Conservation (phyloP, 2,888 invertebrate genomes). For the Aleiodes testaceus region DNA sequence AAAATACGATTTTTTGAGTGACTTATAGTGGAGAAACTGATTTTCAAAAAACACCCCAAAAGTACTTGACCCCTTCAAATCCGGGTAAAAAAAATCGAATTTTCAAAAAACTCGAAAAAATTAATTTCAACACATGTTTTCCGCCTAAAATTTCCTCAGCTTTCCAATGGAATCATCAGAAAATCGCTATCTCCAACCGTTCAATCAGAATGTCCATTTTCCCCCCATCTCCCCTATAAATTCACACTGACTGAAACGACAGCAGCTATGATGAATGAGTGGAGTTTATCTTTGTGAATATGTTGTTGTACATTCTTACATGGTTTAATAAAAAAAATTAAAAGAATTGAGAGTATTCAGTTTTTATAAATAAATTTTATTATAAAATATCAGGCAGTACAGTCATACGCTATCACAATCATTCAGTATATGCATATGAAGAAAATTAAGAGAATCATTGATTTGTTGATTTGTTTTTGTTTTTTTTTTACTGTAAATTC, state of each 20-base stretch:
- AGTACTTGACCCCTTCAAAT: no score
- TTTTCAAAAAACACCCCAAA: no score
- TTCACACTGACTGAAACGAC: conserved; percentile 25
- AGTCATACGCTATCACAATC: conserved; percentile 26
- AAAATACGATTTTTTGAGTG: no score
- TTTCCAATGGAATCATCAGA: no score
- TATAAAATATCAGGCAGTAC: conserved; percentile 23
- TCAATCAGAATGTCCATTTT: no score
- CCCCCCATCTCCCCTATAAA: no score
- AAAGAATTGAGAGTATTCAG: conserved; percentile 28
- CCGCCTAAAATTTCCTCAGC: no score
- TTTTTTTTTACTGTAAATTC: conserved; percentile 20
- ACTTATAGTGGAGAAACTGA: no score
- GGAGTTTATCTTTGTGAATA: conserved; percentile 39
- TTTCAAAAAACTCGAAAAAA: no score
- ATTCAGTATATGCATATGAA: conserved; percentile 19
- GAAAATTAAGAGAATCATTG: conserved; percentile 3
- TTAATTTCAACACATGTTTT: no score
- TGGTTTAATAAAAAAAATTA: conserved; percentile 47
- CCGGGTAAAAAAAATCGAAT: no score
- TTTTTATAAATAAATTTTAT: conserved; percentile 20
- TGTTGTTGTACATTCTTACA: conserved; percentile 51
- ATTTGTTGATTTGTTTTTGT: conserved; percentile 28
- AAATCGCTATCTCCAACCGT: no score
- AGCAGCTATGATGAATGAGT: conserved; percentile 17